Evolutionary conservation across 2,113 vertebrate species (phyloP), one percentile per base, ranked within the genome.

Genomic region (Psephotus haematonotus): DNA sequence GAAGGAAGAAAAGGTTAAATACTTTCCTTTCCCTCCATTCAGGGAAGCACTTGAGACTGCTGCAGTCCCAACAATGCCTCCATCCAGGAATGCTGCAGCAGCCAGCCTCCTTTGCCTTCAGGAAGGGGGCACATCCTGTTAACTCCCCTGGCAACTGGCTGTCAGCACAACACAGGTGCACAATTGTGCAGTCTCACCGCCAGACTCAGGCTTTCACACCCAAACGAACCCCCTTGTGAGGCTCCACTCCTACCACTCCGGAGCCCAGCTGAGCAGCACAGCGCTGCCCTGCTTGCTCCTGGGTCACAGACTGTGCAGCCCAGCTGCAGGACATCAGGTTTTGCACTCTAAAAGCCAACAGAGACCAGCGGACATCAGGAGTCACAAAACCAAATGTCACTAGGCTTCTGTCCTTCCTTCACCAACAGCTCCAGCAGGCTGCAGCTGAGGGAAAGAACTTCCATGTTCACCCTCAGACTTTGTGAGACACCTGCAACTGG

Each of bases 161-260:
- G 78, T 8, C 2, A 2, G 62, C 39, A 52, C 87, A 67, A 49
- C 0, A 1, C 24, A 44, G 29, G 39, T 0, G 0, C 19, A 25
- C 1, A 1, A 24, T 9, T 22, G 15, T 0, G 1, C 13, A 27
- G 60, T 47, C 28, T 24, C 49, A 60, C 49, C 13, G 27, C 37
- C 39, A 1, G 0, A 68, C 19, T 37, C 44, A 5, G 16, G 28
- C 46, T 86, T 70, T n/a, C 4, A 7, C 0, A 0, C 11, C n/a
- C 0, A 0, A 57, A 71, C 17, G 29, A 24, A 7, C 39, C 46
- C 50, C 46, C 47, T 43, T 4, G 4, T 1, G 13, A 75, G 46
- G 74, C 29, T 63, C 55, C 1, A 9, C 27, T 87, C 35, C 18
- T 52, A 62, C 2, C 46, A 29, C 49, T 27, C 8, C 17, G 28